phyloP scores from a whole-genome alignment of 2,797 vertebrate genomes.

The Acipenser oxyrinchus region DNA sequence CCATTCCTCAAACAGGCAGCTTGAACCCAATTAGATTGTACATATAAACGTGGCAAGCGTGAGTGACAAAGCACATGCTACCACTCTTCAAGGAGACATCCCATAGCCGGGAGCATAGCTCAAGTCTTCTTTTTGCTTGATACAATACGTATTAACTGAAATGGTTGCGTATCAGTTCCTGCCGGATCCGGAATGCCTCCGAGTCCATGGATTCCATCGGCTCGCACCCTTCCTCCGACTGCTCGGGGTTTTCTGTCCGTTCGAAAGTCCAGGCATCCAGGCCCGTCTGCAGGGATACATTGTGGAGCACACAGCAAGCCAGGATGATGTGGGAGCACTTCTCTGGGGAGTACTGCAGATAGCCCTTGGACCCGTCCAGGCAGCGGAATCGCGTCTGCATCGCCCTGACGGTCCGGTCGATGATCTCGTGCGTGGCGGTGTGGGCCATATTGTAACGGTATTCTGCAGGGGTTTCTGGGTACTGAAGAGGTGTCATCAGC shows the following conservation, averaged over 20 bases:
- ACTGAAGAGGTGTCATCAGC: conserved; percentile 83
- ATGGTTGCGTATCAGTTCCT: conserved; percentile 75
- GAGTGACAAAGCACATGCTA: too few species aligned
- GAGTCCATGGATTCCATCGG: conserved; percentile 71
- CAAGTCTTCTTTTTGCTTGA: too few species aligned
- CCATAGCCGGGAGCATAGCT: too few species aligned
- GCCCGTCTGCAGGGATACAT: conserved; percentile 82
- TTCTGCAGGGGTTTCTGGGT: conserved; percentile 72
- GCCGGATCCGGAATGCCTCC: conserved; percentile 69
- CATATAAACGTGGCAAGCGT: too few species aligned
- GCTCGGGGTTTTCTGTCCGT: conserved; percentile 63
- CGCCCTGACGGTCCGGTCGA: conserved; percentile 78
- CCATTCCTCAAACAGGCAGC: too few species aligned
- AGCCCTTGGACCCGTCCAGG: conserved; percentile 83
- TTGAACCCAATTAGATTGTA: too few species aligned
- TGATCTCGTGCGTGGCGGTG: conserved; percentile 74
- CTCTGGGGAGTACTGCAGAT: conserved; percentile 88
- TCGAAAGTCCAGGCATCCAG: conserved; percentile 83
- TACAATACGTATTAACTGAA: conserved; percentile 55
- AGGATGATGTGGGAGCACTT: conserved; percentile 86
- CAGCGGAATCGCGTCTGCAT: conserved; percentile 85
- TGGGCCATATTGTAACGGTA: conserved; percentile 85
- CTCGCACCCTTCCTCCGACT: conserved; percentile 63
- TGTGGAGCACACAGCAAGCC: conserved; percentile 92
- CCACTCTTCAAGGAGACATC: too few species aligned